These are phyloP conservation scores for Takifugu ocellatus DNA, from an alignment of 2,797 vertebrate species.

Conservation along the genomic window DNA sequence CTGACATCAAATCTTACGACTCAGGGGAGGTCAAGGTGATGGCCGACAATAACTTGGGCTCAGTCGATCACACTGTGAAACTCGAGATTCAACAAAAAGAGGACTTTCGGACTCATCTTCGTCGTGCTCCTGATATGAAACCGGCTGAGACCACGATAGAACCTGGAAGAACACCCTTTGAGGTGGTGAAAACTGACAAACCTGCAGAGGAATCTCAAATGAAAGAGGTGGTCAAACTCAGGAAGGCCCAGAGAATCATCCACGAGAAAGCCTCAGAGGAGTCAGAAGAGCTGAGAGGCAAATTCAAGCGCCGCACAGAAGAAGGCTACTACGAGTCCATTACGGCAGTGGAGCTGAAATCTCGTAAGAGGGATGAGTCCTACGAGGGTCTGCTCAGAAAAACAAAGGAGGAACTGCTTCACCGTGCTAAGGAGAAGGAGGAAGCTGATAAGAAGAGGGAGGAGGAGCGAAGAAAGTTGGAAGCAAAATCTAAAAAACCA, in stretches of 20 bases:
- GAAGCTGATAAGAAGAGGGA: conserved; percentile 90
- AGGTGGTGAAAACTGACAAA: conserved; percentile 88
- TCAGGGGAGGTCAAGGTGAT: conserved; percentile 90
- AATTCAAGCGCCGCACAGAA: conserved; percentile 97
- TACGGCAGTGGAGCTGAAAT: conserved; percentile 93
- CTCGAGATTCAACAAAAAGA: conserved; percentile 92
- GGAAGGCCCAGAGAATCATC: conserved; percentile 87
- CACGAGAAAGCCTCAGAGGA: conserved; percentile 90
- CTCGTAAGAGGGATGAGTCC: conserved; percentile 91
- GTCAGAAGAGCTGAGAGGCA: conserved; percentile 91
- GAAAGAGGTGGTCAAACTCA: conserved; percentile 91
- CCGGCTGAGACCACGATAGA: conserved; percentile 62
- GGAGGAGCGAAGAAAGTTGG: conserved; percentile 83
- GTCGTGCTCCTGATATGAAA: conserved; percentile 86
- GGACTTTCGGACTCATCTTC: conserved; percentile 91
- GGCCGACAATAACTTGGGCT: conserved; percentile 90
- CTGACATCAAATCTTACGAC: conserved; percentile 92
- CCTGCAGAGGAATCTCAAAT: conserved; percentile 74
- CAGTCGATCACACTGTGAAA: conserved; percentile 86
- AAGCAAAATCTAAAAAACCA: conserved; percentile 84
- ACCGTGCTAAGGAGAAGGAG: conserved; percentile 85
- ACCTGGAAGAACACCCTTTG: conserved; percentile 84
- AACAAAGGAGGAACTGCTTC: conserved; percentile 95
- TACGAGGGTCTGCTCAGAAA: conserved; percentile 94
- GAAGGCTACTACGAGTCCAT: conserved; percentile 98